Percentiles rank a stretch among this genome's conserved stretches.
Conservation (phyloP, 2,113 vertebrate genomes). For the Trinectes maculatus region DNA sequence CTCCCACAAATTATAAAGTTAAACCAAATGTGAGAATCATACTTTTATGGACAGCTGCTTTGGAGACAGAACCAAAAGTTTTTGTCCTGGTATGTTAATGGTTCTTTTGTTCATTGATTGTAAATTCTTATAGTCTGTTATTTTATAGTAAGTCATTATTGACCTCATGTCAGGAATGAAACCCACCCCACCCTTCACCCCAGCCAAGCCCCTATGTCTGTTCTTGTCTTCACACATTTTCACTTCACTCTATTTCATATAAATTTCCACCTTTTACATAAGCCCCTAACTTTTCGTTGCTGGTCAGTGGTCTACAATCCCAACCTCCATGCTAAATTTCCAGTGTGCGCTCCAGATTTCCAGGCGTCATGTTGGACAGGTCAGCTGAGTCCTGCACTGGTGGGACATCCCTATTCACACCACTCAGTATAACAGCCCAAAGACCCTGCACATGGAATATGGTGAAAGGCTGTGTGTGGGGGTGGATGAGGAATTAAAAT, state of each 20-base stretch:
- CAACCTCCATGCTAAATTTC: constrained; percentile 19
- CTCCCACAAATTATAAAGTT: constrained; percentile 5
- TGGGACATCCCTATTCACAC: constrained; percentile 1
- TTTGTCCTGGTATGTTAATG: too few relatives aligned
- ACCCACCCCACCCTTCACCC: neutral
- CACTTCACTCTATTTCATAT: too few relatives aligned
- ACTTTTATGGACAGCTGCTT: neutral
- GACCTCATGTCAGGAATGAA: too few relatives aligned
- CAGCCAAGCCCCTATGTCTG: too few relatives aligned
- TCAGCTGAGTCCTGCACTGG: neutral
- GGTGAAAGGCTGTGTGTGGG: neutral
- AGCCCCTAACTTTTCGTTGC: constrained; percentile 20
- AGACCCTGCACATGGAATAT: neutral
- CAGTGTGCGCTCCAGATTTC: constrained; percentile 51
- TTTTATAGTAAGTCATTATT: too few relatives aligned
- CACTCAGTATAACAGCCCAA: constrained; percentile 12
- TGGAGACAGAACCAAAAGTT: neutral
- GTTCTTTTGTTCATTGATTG: too few relatives aligned
- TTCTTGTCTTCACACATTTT: constrained; percentile 46
- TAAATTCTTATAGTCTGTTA: too few relatives aligned
- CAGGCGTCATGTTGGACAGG: constrained; percentile 30
- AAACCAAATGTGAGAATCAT: neutral
- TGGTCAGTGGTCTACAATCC: neutral
- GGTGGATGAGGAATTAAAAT: too few relatives aligned
- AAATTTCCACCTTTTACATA: constrained; percentile 32